Conservation (phyloP, 2,888 invertebrate genomes). For the Hedychridium roseum region DNA sequence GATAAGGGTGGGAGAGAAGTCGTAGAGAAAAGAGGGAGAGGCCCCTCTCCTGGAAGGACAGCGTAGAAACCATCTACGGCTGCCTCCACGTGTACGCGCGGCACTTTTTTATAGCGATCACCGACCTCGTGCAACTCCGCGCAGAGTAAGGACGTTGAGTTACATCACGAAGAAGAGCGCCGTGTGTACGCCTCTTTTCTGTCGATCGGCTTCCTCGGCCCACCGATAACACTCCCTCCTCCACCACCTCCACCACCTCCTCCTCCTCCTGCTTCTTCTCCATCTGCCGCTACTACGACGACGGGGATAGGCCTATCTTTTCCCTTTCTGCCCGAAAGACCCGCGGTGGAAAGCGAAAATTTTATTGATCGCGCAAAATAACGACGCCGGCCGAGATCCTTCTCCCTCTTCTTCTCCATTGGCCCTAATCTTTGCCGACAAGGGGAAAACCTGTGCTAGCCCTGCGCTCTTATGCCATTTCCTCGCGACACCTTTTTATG, state of each 20-base stretch:
- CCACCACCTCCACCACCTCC: background rate
- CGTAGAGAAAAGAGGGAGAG: conserved; percentile 54
- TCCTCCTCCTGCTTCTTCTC: background rate
- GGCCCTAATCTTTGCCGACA: conserved; percentile 20
- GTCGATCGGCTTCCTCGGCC: background rate
- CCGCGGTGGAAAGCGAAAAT: conserved; percentile 32
- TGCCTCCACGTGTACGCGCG: conserved; percentile 62
- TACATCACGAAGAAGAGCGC: conserved; percentile 48
- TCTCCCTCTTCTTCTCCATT: too few species aligned
- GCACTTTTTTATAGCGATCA: conserved; percentile 68
- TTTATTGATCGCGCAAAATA: conserved; percentile 48
- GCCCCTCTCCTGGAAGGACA: conserved; percentile 24
- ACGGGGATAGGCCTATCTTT: conserved; percentile 7
- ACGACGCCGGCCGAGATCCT: conserved; percentile 12
- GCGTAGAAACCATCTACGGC: conserved; percentile 54
- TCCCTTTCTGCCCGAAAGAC: conserved; percentile 1
- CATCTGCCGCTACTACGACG: conserved; percentile 2
- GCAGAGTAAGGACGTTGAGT: conserved; percentile 67
- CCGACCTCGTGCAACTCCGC: conserved; percentile 72
- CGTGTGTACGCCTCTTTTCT: background rate
- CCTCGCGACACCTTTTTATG: background rate
- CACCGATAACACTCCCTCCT: too few species aligned
- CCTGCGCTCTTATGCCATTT: background rate
- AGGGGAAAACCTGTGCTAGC: conserved; percentile 9
- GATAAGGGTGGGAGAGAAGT: too few species aligned